These are phyloP conservation scores for Drosophila orena DNA, from an alignment of 1,140 invertebrate genomes.

Conservation along the genomic window DNA sequence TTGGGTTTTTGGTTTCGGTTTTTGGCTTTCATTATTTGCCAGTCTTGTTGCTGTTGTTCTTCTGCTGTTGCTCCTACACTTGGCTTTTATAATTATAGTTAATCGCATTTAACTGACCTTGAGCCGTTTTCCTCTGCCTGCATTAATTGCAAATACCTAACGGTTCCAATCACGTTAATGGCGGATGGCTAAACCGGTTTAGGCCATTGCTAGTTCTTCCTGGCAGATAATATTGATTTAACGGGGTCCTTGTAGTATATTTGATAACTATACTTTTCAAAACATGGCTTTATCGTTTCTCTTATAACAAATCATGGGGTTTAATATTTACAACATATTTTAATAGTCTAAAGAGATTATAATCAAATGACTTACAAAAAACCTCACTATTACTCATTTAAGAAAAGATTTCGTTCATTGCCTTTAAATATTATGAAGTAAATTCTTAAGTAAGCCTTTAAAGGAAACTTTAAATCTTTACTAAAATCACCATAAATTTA, in stretches of 20 bases:
- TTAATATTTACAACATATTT: no score
- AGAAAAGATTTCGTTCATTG: no score
- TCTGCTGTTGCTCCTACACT: conserved; percentile 44
- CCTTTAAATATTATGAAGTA: no score
- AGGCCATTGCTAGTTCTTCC: conserved; percentile 29
- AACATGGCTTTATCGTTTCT: no score
- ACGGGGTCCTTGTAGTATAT: background rate
- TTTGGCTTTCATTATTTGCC: conserved; percentile 78
- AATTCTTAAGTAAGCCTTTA: background rate
- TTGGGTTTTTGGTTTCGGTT: conserved; percentile 71
- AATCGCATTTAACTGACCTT: conserved; percentile 73
- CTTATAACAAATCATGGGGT: no score
- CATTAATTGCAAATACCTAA: conserved; percentile 58
- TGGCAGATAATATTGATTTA: no score
- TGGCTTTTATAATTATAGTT: conserved; percentile 73
- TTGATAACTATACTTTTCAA: no score
- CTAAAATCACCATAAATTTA: no score
- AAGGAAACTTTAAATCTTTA: no score
- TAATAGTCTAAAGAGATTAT: no score
- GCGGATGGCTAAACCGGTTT: conserved; percentile 26
- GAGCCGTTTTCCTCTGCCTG: conserved; percentile 63
- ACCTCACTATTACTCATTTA: no score
- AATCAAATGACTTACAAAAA: no score
- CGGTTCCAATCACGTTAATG: conserved; percentile 48
- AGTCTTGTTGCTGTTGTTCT: conserved; percentile 28